These are phyloP conservation scores for Napeogenes inachia DNA, from an alignment of 2,888 invertebrate species.

Conservation along the genomic window DNA sequence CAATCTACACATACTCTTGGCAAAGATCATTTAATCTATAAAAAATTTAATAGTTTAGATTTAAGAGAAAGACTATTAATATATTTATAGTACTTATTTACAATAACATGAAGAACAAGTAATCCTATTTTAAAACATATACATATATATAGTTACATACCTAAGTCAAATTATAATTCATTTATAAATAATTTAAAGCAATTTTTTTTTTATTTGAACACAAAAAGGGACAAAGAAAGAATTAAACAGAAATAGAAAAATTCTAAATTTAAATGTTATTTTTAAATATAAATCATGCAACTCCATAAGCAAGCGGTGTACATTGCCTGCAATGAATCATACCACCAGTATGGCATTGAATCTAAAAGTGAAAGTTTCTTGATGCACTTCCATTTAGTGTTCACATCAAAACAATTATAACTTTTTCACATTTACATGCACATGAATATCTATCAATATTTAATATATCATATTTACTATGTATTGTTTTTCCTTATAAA, in stretches of 20 bases:
- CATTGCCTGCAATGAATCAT: conserved; percentile 58
- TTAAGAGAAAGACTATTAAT: too few species aligned
- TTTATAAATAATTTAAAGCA: too few species aligned
- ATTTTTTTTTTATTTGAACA: too few species aligned
- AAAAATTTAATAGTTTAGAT: too few species aligned
- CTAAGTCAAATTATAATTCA: too few species aligned
- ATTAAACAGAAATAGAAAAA: background rate
- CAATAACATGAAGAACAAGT: too few species aligned
- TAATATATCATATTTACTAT: background rate
- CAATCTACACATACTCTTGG: too few species aligned
- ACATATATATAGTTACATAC: too few species aligned
- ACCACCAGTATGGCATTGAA: conserved; percentile 67
- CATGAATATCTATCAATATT: conserved; percentile 1
- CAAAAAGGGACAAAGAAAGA: background rate
- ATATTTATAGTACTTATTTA: too few species aligned
- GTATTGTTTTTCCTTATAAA: background rate
- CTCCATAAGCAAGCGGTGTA: conserved; percentile 24
- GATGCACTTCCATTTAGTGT: conserved; percentile 54
- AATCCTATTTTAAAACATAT: too few species aligned
- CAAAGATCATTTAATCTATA: too few species aligned
- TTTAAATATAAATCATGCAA: conserved; percentile 1
- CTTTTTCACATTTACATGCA: conserved; percentile 15
- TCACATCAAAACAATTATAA: conserved; percentile 49
- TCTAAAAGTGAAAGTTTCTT: conserved; percentile 71
- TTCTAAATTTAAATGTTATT: conserved; percentile 3